Conservation (phyloP, 2,797 vertebrate species). For the Bradypus variegatus region DNA sequence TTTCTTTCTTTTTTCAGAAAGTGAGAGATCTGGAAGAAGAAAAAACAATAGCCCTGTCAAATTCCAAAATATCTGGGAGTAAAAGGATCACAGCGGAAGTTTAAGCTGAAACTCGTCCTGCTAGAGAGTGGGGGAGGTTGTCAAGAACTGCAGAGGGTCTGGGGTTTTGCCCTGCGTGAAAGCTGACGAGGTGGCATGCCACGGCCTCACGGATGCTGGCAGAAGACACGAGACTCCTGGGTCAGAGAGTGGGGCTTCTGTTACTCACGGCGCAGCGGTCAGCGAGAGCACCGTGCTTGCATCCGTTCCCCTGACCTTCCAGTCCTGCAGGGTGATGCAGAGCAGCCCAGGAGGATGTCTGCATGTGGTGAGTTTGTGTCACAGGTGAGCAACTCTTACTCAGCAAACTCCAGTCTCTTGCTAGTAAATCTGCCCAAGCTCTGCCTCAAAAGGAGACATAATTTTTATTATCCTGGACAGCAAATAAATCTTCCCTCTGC, state of each 20-base stretch:
- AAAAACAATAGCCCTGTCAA: neutral
- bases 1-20: neutral
- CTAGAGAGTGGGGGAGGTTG: fast-evolving
- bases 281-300: fast-evolving
- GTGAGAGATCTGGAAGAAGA: neutral
- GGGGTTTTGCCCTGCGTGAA: fast-evolving
- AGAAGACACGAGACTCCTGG: neutral
- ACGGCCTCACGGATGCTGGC: fast-evolving
- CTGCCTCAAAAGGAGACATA: neutral
- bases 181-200: neutral
- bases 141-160: neutral
- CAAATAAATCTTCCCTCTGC: neutral
- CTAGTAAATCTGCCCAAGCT: neutral
- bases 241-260: neutral
- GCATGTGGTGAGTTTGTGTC: neutral
- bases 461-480: neutral
- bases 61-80: too few species aligned
- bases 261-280: neutral
- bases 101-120: neutral
- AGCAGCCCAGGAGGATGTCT: too few species aligned
- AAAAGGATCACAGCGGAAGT: neutral
- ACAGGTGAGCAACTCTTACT: neutral
- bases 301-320: too few species aligned
- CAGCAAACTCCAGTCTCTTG: neutral
- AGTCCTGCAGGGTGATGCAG: neutral